phyloP scores from a whole-genome alignment of 2,888 invertebrate genomes.

The Athetis lepigone region DNA sequence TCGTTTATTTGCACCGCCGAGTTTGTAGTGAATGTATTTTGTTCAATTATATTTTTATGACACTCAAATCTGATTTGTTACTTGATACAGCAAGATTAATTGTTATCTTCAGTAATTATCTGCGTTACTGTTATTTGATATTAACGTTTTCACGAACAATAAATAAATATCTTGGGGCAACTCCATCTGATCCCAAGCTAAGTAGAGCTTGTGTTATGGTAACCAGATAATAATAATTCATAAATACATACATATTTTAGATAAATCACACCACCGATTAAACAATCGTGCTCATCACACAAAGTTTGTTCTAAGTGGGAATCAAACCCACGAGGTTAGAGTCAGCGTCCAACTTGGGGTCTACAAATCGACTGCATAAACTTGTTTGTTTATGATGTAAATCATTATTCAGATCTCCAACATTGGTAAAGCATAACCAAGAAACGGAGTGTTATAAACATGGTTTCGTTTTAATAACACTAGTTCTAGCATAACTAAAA shows the following conservation, averaged over 20 bases:
- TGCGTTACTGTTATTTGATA: not conserved
- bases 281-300: too few relatives aligned
- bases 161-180: too few relatives aligned
- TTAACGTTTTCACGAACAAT: not conserved
- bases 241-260: too few relatives aligned
- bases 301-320: too few relatives aligned
- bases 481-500: too few relatives aligned
- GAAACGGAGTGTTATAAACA: constrained; percentile 37
- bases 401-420: constrained; percentile 15
- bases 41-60: constrained; percentile 38
- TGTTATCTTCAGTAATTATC: constrained; percentile 3
- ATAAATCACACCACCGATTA: too few relatives aligned
- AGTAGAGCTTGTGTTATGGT: too few relatives aligned
- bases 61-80: constrained; percentile 8
- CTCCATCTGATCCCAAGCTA: too few relatives aligned
- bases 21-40: constrained; percentile 42
- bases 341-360: too few relatives aligned
- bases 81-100: not conserved
- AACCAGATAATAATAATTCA: too few relatives aligned
- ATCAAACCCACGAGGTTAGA: too few relatives aligned
- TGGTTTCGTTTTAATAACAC: too few relatives aligned
- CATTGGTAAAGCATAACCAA: constrained; percentile 39
- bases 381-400: constrained; percentile 1
- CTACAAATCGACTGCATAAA: not conserved
- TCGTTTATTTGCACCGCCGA: constrained; percentile 56